Conservation (phyloP, 2,113 vertebrate species). For the Lethenteron camtschaticum region DNA sequence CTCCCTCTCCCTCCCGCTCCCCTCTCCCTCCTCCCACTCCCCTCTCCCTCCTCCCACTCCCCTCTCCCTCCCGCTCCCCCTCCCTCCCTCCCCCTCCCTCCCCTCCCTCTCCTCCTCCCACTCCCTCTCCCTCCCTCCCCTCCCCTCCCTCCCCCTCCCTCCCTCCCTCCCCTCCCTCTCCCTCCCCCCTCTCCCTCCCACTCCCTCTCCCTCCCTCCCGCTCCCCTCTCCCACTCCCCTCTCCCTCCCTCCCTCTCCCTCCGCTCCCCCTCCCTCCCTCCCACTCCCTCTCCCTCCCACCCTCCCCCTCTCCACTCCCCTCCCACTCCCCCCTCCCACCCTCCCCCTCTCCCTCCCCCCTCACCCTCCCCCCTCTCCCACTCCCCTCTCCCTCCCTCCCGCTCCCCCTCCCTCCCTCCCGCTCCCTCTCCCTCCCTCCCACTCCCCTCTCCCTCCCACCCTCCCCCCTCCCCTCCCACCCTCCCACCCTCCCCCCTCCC, state of each 20-base stretch:
- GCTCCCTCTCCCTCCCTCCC: background rate
- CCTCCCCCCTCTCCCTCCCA: too few relatives aligned
- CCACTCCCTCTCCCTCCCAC: too few relatives aligned
- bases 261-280: background rate
- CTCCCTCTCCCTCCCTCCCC: background rate
- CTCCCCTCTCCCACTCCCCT: background rate
- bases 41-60: background rate
- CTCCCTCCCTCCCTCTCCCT: background rate
- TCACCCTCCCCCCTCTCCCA: too few relatives aligned
- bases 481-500: slow-evolving; percentile 10
- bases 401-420: slow-evolving; percentile 11
- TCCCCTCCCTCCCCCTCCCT: background rate
- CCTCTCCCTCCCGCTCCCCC: background rate
- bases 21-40: background rate
- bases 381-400: background rate
- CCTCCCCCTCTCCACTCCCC: too few relatives aligned
- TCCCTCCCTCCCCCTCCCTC: too few relatives aligned
- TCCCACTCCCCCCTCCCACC: too few relatives aligned
- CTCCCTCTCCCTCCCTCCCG: too few relatives aligned
- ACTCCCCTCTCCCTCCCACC: background rate
- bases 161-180: background rate
- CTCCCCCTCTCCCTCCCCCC: too few relatives aligned
- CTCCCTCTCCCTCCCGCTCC: background rate
- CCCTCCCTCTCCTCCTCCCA: too few relatives aligned
- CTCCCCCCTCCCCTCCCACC: too few relatives aligned